Conservation (phyloP, 2,888 invertebrate species). For the Sisyra nigra region DNA sequence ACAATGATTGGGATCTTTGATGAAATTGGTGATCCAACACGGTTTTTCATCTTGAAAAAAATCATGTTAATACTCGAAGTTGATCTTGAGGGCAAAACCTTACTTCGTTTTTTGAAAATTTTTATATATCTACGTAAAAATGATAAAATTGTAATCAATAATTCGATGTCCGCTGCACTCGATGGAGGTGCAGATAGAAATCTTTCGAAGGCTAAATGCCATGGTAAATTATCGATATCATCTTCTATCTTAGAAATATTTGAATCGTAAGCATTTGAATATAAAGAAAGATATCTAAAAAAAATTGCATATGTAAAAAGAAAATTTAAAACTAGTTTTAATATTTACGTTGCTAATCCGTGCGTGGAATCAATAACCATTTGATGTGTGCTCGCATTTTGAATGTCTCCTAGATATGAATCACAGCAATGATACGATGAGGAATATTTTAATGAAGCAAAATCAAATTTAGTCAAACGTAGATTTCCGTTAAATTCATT, state of each 20-base stretch:
- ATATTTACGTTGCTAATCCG: conserved; percentile 35
- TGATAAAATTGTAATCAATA: conserved; percentile 34
- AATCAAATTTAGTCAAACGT: conserved; percentile 26
- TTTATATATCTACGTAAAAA: conserved; percentile 24
- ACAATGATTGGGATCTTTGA: conserved; percentile 20
- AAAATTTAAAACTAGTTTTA: neutral
- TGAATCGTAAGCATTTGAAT: neutral
- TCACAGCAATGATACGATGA: conserved; percentile 34
- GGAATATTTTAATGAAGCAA: conserved; percentile 32
- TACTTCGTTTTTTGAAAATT: conserved; percentile 17
- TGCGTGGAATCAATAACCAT: conserved; percentile 37
- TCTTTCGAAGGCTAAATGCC: conserved; percentile 41
- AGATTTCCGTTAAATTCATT: conserved; percentile 20
- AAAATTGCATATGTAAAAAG: conserved; percentile 7
- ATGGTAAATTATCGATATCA: conserved; percentile 31
- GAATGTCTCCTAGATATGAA: conserved; percentile 36
- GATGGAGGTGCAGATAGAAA: conserved; percentile 48
- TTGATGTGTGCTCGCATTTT: conserved; percentile 45
- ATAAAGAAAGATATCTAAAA: neutral
- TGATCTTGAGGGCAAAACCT: neutral
- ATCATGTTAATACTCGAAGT: neutral
- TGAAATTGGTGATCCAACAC: conserved; percentile 21
- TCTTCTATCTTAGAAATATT: conserved; percentile 2
- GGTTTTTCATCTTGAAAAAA: conserved; percentile 15
- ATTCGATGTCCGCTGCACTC: conserved; percentile 40